phyloP scores from a whole-genome alignment of 2,797 vertebrate species.

The Spheniscus humboldti region DNA sequence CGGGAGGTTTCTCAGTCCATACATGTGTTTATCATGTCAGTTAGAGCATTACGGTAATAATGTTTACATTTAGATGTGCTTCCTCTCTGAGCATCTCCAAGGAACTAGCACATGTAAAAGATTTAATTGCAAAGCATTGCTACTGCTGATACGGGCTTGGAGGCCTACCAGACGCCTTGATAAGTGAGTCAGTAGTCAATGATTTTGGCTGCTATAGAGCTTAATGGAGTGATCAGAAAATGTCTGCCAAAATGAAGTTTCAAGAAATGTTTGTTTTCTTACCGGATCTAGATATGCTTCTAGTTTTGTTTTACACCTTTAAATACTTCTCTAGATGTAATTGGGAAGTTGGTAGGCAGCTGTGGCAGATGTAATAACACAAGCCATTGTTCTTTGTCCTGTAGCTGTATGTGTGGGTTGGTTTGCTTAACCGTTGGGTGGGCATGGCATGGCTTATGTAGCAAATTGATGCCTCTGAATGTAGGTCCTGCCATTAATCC shows the following conservation, averaged over 20 bases:
- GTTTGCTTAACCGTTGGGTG: neutral
- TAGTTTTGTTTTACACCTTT: neutral
- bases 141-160: neutral
- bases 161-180: neutral
- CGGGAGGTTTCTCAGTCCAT: neutral
- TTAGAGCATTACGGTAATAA: neutral
- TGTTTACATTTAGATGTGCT: neutral
- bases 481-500: neutral
- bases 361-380: neutral
- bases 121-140: neutral
- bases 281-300: neutral
- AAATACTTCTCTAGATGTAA: neutral
- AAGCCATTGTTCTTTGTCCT: neutral
- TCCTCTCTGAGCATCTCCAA: neutral
- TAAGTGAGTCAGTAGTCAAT: conserved; percentile 5
- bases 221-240: neutral
- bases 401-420: neutral
- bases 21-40: neutral
- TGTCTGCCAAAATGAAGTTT: neutral
- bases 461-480: neutral
- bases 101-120: neutral
- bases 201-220: neutral
- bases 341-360: neutral
- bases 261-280: conserved; percentile 3
- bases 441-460: neutral